phyloP scores from a whole-genome alignment of 2,888 invertebrate genomes.

The Agrochola lychnidis region DNA sequence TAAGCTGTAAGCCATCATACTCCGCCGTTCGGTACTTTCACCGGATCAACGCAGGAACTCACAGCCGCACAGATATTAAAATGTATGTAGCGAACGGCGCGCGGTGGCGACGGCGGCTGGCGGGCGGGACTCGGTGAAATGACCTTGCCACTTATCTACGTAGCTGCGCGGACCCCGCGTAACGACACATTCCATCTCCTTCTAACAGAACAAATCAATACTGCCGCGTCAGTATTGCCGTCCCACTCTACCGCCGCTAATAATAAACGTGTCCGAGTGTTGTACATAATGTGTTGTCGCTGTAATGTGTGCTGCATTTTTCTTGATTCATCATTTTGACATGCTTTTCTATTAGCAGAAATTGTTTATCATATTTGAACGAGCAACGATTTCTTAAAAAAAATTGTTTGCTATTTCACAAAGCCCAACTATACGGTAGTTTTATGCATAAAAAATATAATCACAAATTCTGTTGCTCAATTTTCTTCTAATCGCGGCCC shows the following conservation, averaged over 20 bases:
- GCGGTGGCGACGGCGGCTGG: conserved; percentile 46
- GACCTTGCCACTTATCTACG: conserved; percentile 88
- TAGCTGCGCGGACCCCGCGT: conserved; percentile 74
- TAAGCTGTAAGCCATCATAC: conserved; percentile 19
- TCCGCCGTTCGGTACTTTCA: conserved; percentile 69
- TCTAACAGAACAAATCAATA: conserved; percentile 80
- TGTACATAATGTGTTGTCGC: conserved; percentile 63
- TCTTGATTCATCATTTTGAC: conserved; percentile 73
- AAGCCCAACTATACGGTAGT: neutral
- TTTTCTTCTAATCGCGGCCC: neutral
- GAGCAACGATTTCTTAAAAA: conserved; percentile 1
- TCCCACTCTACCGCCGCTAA: conserved; percentile 80
- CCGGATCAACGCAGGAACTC: conserved; percentile 57
- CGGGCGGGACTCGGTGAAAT: conserved; percentile 75
- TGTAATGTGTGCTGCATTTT: conserved; percentile 76
- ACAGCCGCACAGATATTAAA: conserved; percentile 60
- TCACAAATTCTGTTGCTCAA: neutral
- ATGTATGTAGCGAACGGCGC: conserved; percentile 60
- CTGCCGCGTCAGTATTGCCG: conserved; percentile 67
- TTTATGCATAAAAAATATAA: neutral
- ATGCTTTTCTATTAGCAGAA: conserved; percentile 57
- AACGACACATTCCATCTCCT: conserved; percentile 73
- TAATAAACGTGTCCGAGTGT: conserved; percentile 80
- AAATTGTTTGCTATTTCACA: neutral
- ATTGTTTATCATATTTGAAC: conserved; percentile 21